Base-by-base conservation (phyloP, 1,140 invertebrate species). In the Panagrolaimus sp. region DNA sequence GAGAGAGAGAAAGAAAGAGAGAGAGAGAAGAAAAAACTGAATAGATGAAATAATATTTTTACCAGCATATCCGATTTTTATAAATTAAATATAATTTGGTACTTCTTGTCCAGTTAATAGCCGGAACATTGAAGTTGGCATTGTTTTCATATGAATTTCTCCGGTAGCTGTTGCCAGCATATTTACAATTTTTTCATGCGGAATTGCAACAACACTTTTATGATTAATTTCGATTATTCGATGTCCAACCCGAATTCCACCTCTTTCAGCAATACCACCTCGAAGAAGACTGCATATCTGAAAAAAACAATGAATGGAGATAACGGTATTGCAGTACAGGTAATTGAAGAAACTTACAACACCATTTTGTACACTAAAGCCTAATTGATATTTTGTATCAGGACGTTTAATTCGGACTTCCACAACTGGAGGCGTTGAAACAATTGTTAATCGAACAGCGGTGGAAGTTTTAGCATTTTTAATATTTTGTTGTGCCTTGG, bases 221-320 rank as follows among this genome's bases (percentile, higher is more conserved):
- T 94, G 91, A 87, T 99, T 99, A 76, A 99, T 98, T 87, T 98
- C 96, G 80, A 98, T 98, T 79, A 99, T 99, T 75, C 96, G 88
- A 86, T 98, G 95, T 0, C 96, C 96, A 9, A 99, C 96, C 65
- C 96, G 88, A 64, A 99, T 95, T 25, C 96, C 96, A 45, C 96
- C 96, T 73, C 96, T 87, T 86, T 99, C 96, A 46, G 96, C 96
- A 73, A 99, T 99, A 27, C 96, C 96, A 44, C 96, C 96, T 76
- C 96, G 88, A 65, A 98, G 86, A 78, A 98, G 87, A 86, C 93
- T 96, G 86, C 95, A 98, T 81, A 98, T 98, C 92, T 96, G 82
- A 25, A 78, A 69, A 70, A 25, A 66, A 25, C 16, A n/a, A 47
- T 4, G 11, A 38, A 48, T 45, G 38, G 14, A 66, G 47, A 47